Evolutionary conservation across 2,888 invertebrate species (phyloP), one percentile per base, ranked within the genome.

Genomic region (Odontocolon sp.): DNA sequence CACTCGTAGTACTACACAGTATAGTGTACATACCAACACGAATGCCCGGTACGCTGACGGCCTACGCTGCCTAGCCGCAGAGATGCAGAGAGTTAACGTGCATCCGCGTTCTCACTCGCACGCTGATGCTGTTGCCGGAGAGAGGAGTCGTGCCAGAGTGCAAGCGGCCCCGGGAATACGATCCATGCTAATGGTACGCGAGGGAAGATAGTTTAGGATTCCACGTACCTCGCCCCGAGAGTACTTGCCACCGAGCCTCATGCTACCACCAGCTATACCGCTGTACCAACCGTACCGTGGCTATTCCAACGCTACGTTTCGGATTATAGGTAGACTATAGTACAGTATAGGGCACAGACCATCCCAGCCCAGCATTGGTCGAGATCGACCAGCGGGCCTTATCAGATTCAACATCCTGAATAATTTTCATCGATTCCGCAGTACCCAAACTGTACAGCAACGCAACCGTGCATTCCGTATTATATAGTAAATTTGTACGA

Each of bases 121-220:
- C 28, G 31, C 31, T 31, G 33, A 8, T 23, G n/a, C 45, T 9
- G 47, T 5, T 16, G n/a, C 14, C 6, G 28, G 3, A 42, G 26
- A 75, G 42, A 28, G 38, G 14, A 23, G 9, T 26, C 47, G 26
- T 36, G 56, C 6, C 16, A 28, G 11, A 63, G 68, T 38, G 56
- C 52, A 56, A 54, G 45, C 61, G 52, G 18, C 57, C 26, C 45
- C 40, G 31, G 52, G 61, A 71, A 67, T 61, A 71, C 54, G 76
- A 71, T 71, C 66, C 68, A 71, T 45, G 71, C 67, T 76, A 71
- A 76, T 71, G 67, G 71, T 50, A 71, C 67, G 71, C 71, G 61
- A 50, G 52, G 67, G 77, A 77, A 72, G 63, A 77, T 77, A 72
- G 67, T 71, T 72, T 63, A 68, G 67, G 63, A 71, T 77, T 77